phyloP scores from a whole-genome alignment of 1,140 invertebrate genomes.

The Adoxophyes honmai region DNA sequence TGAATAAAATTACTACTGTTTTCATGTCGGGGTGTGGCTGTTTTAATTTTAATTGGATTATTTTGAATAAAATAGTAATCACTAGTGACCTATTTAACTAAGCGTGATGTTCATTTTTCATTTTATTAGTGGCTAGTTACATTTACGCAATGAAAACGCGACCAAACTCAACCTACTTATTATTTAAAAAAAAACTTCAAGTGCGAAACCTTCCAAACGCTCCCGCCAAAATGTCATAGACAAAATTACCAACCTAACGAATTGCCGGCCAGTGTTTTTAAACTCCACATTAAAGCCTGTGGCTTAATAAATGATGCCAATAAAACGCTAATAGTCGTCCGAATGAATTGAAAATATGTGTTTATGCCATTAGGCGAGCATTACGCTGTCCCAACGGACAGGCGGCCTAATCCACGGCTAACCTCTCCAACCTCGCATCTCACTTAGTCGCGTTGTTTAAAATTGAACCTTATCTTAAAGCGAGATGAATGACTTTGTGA shows the following conservation, averaged over 20 bases:
- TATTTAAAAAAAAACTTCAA: too few relatives aligned
- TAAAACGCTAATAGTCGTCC: conserved; percentile 41
- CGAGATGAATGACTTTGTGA: too few relatives aligned
- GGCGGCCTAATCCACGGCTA: conserved; percentile 36
- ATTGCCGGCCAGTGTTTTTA: too few relatives aligned
- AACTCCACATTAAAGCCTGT: neutral
- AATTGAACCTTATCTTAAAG: too few relatives aligned
- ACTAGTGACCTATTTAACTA: neutral
- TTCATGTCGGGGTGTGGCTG: conserved; percentile 1
- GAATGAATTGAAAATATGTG: conserved; percentile 65
- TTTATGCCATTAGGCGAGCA: conserved; percentile 55
- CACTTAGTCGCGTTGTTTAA: too few relatives aligned
- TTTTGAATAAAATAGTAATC: neutral
- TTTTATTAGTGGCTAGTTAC: too few relatives aligned
- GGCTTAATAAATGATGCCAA: conserved; percentile 35
- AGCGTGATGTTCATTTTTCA: neutral
- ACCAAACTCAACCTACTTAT: too few relatives aligned
- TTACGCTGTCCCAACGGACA: conserved; percentile 43
- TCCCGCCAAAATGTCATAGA: too few relatives aligned
- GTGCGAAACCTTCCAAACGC: too few relatives aligned
- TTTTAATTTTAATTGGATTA: neutral
- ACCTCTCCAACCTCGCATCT: too few relatives aligned
- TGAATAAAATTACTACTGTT: conserved; percentile 23
- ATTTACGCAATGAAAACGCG: too few relatives aligned
- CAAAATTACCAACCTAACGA: too few relatives aligned